These are phyloP conservation scores for Lucilia cuprina DNA, from an alignment of 1,140 invertebrate genomes.

Conservation along the genomic window DNA sequence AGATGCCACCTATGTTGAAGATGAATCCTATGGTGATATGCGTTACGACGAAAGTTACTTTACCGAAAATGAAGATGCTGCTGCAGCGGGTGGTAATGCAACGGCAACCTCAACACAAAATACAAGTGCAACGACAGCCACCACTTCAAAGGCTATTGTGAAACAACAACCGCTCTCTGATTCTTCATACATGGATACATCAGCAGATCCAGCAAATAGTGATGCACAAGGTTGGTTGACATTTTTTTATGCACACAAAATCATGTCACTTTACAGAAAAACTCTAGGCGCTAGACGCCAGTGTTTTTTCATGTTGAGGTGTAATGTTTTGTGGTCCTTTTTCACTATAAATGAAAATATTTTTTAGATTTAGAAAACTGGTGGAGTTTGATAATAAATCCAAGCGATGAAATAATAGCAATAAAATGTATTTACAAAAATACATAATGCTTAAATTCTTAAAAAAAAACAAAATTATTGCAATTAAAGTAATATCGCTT, in stretches of 20 bases:
- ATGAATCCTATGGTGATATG: conserved; percentile 61
- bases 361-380: not conserved
- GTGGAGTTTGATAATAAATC: conserved; percentile 2
- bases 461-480: no score
- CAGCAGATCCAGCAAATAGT: conserved; percentile 57
- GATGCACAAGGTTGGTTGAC: conserved; percentile 63
- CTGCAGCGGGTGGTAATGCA: conserved; percentile 41
- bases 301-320: not conserved
- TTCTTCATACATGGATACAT: conserved; percentile 42
- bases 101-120: conserved; percentile 26
- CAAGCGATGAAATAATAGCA: not conserved
- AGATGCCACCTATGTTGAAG: conserved; percentile 61
- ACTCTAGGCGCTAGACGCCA: conserved; percentile 25
- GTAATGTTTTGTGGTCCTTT: not conserved
- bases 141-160: conserved; percentile 57
- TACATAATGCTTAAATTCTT: not conserved
- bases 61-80: conserved; percentile 59
- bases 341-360: not conserved
- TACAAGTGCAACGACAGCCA: conserved; percentile 45
- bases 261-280: not conserved
- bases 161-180: conserved; percentile 43
- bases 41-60: conserved; percentile 62
- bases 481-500: not conserved
- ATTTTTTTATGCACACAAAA: conserved; percentile 15
- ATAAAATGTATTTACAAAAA: not conserved